Evolutionary conservation across 2,888 invertebrate species (phyloP), one percentile per base, ranked within the genome.

Genomic region (Neocrepidodera transversa): DNA sequence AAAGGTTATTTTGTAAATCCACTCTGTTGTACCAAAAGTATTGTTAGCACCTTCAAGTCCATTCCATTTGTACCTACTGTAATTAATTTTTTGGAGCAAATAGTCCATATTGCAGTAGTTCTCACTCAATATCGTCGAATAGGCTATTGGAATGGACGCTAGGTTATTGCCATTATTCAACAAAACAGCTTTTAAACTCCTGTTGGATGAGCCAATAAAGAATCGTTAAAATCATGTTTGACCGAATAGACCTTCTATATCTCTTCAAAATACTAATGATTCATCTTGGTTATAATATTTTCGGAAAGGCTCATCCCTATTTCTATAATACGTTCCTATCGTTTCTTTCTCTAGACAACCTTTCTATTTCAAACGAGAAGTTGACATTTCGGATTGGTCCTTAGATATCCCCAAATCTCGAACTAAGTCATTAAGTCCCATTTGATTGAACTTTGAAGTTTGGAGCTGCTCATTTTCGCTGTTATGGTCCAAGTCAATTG

Each of bases 171-270:
- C n/a, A n/a, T n/a, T n/a, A n/a, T n/a, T n/a, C n/a, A n/a, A n/a
- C n/a, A n/a, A n/a, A n/a, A n/a, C n/a, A n/a, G n/a, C n/a, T n/a
- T n/a, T n/a, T n/a, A n/a, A n/a, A n/a, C n/a, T n/a, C n/a, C n/a
- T n/a, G n/a, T n/a, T n/a, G n/a, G n/a, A n/a, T n/a, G n/a, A 43
- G n/a, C 48, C 38, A 23, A 55, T 47, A 26, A 54, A 43, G 8
- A 55, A 18, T 47, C 55, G 16, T 32, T 30, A 2, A 2, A 30
- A 30, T 30, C n/a, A 30, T 30, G n/a, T 30, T 30, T n/a, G n/a
- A 30, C 30, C 30, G n/a, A 30, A 30, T 30, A 30, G 30, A n/a
- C 30, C 30, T 30, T 30, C 30, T 30, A 30, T 30, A 30, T 30
- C 5, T 30, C 30, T 30, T 4, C 30, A 30, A 30, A n/a, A 30